Conservation (phyloP, 2,797 vertebrate genomes). For the Petrocephalus schoutedeni region DNA sequence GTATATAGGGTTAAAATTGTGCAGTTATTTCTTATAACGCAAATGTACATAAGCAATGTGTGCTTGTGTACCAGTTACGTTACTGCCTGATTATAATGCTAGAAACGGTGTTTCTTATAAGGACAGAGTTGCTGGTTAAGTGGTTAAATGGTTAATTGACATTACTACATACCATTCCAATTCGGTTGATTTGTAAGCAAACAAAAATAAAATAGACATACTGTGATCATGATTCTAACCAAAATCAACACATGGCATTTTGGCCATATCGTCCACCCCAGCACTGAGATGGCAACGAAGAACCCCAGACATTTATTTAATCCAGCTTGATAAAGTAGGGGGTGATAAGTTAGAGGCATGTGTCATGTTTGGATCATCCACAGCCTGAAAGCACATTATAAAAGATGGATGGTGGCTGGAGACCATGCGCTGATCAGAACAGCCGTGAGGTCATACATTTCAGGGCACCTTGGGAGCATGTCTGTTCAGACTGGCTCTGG, state of each 20-base stretch:
- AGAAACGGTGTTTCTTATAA: not conserved
- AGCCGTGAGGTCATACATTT: not conserved
- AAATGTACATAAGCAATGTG: not conserved
- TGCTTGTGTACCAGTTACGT: not conserved
- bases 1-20: not conserved
- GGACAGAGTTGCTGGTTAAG: not conserved
- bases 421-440: not conserved
- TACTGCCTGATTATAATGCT: not conserved
- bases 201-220: not conserved
- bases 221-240: not conserved
- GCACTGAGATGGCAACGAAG: not conserved
- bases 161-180: not conserved
- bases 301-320: not conserved
- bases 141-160: not conserved
- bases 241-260: not conserved
- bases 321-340: not conserved
- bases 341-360: not conserved
- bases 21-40: not conserved
- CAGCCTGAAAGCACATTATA: not conserved
- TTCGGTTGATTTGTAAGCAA: not conserved
- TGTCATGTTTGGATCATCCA: not conserved
- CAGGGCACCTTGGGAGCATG: not conserved
- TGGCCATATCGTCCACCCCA: not conserved
- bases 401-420: not conserved
- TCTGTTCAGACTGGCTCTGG: not conserved